Percentiles rank a stretch among this genome's conserved stretches.
These are phyloP conservation scores for Macrophya alboannulata DNA, from an alignment of 2,888 invertebrate species.

Conservation along the genomic window DNA sequence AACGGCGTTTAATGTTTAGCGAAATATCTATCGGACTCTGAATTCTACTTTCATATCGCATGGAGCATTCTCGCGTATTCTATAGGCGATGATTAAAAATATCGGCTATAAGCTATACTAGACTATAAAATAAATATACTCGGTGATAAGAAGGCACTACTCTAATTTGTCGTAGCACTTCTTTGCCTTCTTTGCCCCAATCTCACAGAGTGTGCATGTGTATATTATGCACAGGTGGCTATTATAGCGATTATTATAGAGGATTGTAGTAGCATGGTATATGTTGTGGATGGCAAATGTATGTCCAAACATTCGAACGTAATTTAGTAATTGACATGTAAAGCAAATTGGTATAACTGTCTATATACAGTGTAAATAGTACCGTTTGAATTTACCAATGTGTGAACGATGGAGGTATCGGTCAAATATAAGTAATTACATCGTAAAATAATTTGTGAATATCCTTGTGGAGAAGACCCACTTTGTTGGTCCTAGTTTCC, in stretches of 20 bases:
- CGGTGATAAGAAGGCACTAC: background rate
- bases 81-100: background rate
- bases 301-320: background rate
- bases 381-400: background rate
- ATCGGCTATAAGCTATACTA: background rate
- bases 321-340: conserved; percentile 1
- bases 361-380: background rate
- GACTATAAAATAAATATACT: background rate
- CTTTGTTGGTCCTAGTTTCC: background rate
- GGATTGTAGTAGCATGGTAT: background rate
- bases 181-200: background rate
- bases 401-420: background rate
- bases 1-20: background rate
- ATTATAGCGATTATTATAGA: background rate
- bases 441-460: background rate
- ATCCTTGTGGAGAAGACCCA: background rate
- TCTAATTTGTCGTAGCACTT: background rate
- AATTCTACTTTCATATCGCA: background rate
- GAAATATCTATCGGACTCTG: background rate
- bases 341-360: background rate
- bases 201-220: background rate
- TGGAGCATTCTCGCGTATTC: background rate
- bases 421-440: background rate
- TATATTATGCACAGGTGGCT: background rate
- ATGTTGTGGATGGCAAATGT: background rate